Base-by-base conservation (phyloP, 2,113 vertebrate genomes). In the Empidonax alnorum region DNA sequence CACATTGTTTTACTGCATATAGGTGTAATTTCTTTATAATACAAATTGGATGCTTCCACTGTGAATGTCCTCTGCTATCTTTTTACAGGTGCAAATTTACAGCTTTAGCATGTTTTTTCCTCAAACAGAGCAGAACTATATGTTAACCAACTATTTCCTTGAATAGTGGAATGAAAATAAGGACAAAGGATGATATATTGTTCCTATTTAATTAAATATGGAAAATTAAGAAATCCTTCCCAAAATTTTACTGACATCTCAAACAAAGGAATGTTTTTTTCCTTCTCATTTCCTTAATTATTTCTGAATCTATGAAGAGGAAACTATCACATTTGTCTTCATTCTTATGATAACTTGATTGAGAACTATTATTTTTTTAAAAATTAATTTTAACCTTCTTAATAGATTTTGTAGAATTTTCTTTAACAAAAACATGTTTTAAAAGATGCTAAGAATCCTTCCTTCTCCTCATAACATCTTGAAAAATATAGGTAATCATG, bases 181-280 rank as follows among this genome's bases (percentile, higher is more conserved):
- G 7, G 6, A 42, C 5, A 56, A 67, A 76, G 4, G 5, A 15
- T 11, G 27, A 5, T 10, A 9, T 67, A 53, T 44, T 71, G 0
- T 21, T 78, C 7, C 4, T 33, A 2, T 73, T 41, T 55, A 52
- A 65, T 75, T 37, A 49, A 73, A 72, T 28, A 42, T 21, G 3
- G 31, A 84, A 61, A n/a, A 63, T 16, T 14, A 84, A 31, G 10
- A 17, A 1, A 14, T 24, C 6, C 2, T 80, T 2, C 9, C 12
- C 7, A 41, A 18, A 86, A 66, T 4, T 53, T 30, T 62, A 3
- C 10, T 69, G 52, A 50, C 7, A 19, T 19, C 53, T 2, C 10
- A 42, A 6, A 49, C 0, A 35, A 53, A 84, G 31, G 7, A 1
- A 2, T 24, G 0, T 0, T 30, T 58, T 58, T 67, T 39, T 3